A percentile compares a stretch with the other conserved stretches of the same genome.
Evolutionary conservation across 2,888 invertebrate species (phyloP).

Genomic region (Phengaris alcon): DNA sequence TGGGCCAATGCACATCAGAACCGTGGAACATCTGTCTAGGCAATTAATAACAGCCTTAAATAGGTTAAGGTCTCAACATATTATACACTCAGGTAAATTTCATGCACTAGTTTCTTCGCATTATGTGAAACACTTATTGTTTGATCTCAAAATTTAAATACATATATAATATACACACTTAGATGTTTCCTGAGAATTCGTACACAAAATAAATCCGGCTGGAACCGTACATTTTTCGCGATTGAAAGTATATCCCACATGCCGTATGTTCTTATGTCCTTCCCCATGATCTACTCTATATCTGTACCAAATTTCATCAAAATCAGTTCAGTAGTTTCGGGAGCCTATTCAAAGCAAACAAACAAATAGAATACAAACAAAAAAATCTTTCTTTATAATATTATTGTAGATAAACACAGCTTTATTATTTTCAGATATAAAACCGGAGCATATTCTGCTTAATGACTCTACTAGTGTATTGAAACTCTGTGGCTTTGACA

Average conservation of each 20-base stretch:
- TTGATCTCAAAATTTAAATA: not conserved
- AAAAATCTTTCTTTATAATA: no score
- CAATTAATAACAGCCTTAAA: constrained; percentile 56
- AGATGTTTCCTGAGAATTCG: no score
- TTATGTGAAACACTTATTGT: not conserved
- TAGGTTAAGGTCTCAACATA: constrained; percentile 47
- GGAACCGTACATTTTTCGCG: no score
- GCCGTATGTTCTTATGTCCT: no score
- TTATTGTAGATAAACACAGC: no score
- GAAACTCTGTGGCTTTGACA: constrained; percentile 62
- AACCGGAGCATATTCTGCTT: constrained; percentile 57
- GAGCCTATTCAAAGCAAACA: no score
- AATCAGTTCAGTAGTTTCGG: no score
- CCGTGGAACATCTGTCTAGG: constrained; percentile 48
- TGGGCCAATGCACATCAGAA: constrained; percentile 49
- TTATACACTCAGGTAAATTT: constrained; percentile 57
- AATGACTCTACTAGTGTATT: constrained; percentile 44
- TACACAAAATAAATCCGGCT: no score
- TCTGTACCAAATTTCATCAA: no score
- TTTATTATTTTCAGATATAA: constrained; percentile 55
- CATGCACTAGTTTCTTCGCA: not conserved
- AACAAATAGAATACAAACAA: no score
- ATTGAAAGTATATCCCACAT: no score
- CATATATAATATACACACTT: not conserved
- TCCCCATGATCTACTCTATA: no score